Evolutionary conservation across 2,888 invertebrate species (phyloP), one percentile per base, ranked within the genome.

Genomic region (Erebia ligea): DNA sequence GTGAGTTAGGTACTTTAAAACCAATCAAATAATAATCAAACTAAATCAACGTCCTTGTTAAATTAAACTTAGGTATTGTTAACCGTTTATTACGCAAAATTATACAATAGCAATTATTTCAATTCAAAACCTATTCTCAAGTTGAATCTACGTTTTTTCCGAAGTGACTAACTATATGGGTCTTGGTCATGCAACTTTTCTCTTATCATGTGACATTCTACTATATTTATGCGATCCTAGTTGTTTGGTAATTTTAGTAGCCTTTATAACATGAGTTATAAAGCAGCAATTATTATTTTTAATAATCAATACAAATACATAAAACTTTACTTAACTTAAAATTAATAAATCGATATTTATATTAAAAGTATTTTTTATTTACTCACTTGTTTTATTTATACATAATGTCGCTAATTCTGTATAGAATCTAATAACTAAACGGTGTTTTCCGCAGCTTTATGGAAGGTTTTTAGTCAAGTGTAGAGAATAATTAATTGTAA

Each of bases 101-200:
- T 15, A 48, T 62, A 62, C 62, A 62, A 62, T 45, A 62, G 48
- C 25, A 57, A 56, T 56, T 25, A 57, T 25, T 57, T 57, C 56
- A 57, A 54, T 61, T 61, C 42, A 19, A 45, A 61, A 61, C 19
- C 58, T 40, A 40, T 59, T 59, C 34, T 59, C 19, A 45, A 61
- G 62, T 25, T 62, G 48, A 48, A 48, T 62, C 48, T 62, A 62
- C 48, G 62, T 62, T 62, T 62, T 62, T 62, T 45, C 62, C 62
- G 21, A 62, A 45, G 62, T 64, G 34, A 52, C 52, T 64, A 52
- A 68, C 83, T 91, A 92, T 90, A 92, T 92, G 87, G 93, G 93
- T 92, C 93, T 92, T 92, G 93, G 93, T 88, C 92, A 89, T 86
- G 86, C 92, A 92, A 93, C 92, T 93, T 93, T 92, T 93, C 84